Percentiles rank a stretch among this genome's conserved stretches.
phyloP scores from a whole-genome alignment of 1,140 invertebrate species.

The Orussus abietinus region DNA sequence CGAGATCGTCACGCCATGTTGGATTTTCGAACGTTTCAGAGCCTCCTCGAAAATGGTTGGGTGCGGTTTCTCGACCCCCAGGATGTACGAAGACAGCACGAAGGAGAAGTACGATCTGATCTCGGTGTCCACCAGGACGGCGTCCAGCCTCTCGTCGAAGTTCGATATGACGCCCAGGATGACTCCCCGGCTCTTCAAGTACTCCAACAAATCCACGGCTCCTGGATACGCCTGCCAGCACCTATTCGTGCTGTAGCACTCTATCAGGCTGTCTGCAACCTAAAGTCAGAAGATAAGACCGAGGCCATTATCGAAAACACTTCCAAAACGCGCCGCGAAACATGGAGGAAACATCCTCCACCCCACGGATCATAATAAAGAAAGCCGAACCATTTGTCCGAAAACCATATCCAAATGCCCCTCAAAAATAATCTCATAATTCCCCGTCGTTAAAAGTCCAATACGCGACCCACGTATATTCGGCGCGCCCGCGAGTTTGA shows the following conservation, averaged over 20 bases:
- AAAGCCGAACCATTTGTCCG: no score
- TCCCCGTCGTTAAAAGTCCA: no score
- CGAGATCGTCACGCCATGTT: slow-evolving; percentile 29
- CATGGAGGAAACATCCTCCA: no score
- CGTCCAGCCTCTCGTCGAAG: slow-evolving; percentile 75
- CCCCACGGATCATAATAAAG: no score
- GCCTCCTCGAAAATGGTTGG: slow-evolving; percentile 71
- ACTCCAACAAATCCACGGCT: slow-evolving; percentile 60
- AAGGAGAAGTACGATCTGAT: slow-evolving; percentile 74
- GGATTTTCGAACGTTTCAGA: slow-evolving; percentile 49
- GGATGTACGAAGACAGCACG: slow-evolving; percentile 71
- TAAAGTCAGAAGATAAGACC: slow-evolving; percentile 22
- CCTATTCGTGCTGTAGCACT: slow-evolving; percentile 60
- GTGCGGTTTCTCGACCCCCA: slow-evolving; percentile 72
- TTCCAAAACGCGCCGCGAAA: no score
- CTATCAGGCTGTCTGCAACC: slow-evolving; percentile 42
- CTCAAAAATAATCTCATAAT: no score
- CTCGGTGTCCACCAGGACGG: slow-evolving; percentile 62
- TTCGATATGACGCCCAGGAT: slow-evolving; percentile 81
- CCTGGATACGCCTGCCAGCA: slow-evolving; percentile 71
- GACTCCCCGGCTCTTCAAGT: slow-evolving; percentile 52
- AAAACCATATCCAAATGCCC: no score
- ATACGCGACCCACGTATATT: no score
- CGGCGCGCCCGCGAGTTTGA: no score
- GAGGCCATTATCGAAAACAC: no score